Base-by-base conservation (phyloP, 2,888 invertebrate genomes). In the Stenoptilia bipunctidactyla region DNA sequence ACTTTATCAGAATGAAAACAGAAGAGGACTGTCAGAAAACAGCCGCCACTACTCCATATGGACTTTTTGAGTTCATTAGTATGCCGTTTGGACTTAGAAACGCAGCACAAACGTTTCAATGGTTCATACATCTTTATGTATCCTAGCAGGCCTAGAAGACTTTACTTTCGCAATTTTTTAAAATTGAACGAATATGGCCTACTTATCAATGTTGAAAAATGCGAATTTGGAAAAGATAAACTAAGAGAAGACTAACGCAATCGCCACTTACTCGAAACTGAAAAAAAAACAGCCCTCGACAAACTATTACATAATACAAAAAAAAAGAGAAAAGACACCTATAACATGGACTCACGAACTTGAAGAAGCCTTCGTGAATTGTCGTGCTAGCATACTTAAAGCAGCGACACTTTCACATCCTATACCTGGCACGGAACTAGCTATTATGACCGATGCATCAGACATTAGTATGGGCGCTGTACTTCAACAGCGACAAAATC, bases 371-470 rank as follows among this genome's bases (percentile, higher is more conserved):
- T 50, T 50, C 34, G 45, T 46, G 12, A 36, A 43, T 15, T 50
- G 50, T 40, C 38, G 40, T 2, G 33, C 40, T 39, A 45, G 44
- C 42, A 40, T 48, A 10, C 8, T 34, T 10, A 34, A 45, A 10
- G 46, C 51, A 0, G 35, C 43, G 1, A 40, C 34, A 2, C 33
- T 50, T 3, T 10, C 41, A 1, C 35, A 45, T n/a, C 45, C 43
- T 1, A 15, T 39, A n/a, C 15, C 15, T 0, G 40, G 43, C 35
- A 43, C 37, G 1, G 20, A 33, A 1, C 27, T 49, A 1, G 34
- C 27, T 8, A 40, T 50, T 36, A 39, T 48, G 39, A 45, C 45
- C 2, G 51, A 53, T 37, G 53, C 50, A 2, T 49, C 49, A 1
- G 40, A 45, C 8, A 38, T 25, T 1, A 41, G 46, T 25, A 20